These are phyloP conservation scores for Omphaloscelis lunosa DNA, from an alignment of 2,888 invertebrate genomes.

Conservation along the genomic window DNA sequence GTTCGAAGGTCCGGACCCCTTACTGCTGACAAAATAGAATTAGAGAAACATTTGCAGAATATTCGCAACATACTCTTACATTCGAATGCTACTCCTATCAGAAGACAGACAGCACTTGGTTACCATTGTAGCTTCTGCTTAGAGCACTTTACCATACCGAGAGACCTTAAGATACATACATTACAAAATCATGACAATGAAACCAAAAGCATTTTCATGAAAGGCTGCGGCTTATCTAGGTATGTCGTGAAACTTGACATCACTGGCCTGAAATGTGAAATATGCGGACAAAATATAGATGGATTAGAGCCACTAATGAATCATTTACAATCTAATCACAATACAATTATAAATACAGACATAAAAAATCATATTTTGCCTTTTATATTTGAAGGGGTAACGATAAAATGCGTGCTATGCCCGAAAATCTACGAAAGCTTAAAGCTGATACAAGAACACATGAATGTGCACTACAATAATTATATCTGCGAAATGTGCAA, in stretches of 20 bases:
- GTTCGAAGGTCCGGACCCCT: neutral
- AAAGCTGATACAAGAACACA: slow-evolving; percentile 59
- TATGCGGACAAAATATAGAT: slow-evolving; percentile 37
- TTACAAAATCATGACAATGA: slow-evolving; percentile 68
- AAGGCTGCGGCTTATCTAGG: slow-evolving; percentile 43
- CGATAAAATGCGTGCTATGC: slow-evolving; percentile 48
- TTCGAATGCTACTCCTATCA: slow-evolving; percentile 81
- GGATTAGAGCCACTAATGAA: slow-evolving; percentile 29
- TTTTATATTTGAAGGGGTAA: slow-evolving; percentile 54
- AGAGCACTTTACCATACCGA: slow-evolving; percentile 67
- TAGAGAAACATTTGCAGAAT: slow-evolving; percentile 66
- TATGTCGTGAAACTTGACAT: slow-evolving; percentile 61
- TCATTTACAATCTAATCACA: slow-evolving; percentile 43
- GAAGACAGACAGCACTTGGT: slow-evolving; percentile 71
- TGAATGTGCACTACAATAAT: slow-evolving; percentile 62
- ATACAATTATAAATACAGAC: slow-evolving; percentile 44
- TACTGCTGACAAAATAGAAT: slow-evolving; percentile 36
- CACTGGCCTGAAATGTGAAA: slow-evolving; percentile 48
- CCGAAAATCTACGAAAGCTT: slow-evolving; percentile 47
- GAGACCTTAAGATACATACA: slow-evolving; percentile 77
- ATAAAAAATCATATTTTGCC: slow-evolving; percentile 61
- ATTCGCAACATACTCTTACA: slow-evolving; percentile 71
- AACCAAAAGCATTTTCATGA: slow-evolving; percentile 69
- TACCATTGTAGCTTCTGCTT: slow-evolving; percentile 78
- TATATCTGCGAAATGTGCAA: slow-evolving; percentile 65